These are phyloP conservation scores for Coracias cyanogaster DNA, from an alignment of 2,797 vertebrate genomes.

Conservation along the genomic window DNA sequence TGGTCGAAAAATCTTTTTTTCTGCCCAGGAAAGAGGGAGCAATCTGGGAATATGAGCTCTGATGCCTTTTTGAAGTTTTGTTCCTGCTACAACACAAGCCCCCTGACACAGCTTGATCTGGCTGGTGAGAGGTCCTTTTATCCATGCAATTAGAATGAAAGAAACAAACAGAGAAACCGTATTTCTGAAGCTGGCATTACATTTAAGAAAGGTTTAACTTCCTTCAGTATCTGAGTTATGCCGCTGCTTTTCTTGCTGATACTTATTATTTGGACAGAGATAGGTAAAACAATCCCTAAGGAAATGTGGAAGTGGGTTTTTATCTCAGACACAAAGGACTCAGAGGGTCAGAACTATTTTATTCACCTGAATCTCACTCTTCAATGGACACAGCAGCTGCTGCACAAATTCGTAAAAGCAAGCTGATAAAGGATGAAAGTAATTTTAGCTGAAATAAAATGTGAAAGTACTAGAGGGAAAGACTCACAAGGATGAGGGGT, in stretches of 20 bases:
- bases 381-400: conserved; percentile 61
- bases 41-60: not conserved
- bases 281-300: conserved; percentile 64
- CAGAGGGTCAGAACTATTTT: conserved; percentile 61
- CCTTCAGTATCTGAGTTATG: conserved; percentile 13
- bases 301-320: conserved; percentile 62
- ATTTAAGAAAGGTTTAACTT: conserved; percentile 30
- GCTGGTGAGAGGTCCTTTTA: not conserved
- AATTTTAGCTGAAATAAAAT: conserved; percentile 73
- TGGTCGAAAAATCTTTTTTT: not conserved
- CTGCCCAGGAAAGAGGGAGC: not conserved
- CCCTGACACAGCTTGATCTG: conserved; percentile 4
- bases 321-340: conserved; percentile 30
- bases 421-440: conserved; percentile 74
- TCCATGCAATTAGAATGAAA: not conserved
- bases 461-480: conserved; percentile 54
- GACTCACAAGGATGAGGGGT: conserved; percentile 66
- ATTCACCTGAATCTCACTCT: conserved; percentile 64
- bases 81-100: not conserved
- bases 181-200: conserved; percentile 6
- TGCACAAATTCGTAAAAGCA: conserved; percentile 65
- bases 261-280: conserved; percentile 47
- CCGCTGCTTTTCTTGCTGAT: conserved; percentile 22
- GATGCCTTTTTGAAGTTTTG: not conserved
- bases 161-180: not conserved